phyloP scores from a whole-genome alignment of 2,888 invertebrate genomes.

The Dicycla oo region DNA sequence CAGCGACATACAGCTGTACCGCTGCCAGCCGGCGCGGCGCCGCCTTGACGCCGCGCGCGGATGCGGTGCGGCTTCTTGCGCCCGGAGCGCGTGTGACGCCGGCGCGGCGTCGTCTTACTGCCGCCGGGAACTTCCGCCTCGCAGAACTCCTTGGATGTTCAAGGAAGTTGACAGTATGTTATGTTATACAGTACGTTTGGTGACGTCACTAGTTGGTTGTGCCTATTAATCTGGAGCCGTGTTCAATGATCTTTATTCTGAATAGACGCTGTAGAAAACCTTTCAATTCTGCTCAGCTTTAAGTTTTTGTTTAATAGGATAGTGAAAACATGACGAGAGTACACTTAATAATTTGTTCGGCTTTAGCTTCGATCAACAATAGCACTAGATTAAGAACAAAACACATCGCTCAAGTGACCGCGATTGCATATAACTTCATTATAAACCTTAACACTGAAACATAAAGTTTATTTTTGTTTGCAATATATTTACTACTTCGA shows the following conservation, averaged over 20 bases:
- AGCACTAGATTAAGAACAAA: no score
- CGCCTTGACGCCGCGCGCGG: conserved; percentile 63
- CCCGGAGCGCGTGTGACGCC: conserved; percentile 82
- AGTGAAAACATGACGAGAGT: neutral
- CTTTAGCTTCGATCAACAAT: no score
- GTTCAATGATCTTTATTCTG: neutral
- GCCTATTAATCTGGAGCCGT: neutral
- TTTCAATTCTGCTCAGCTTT: neutral
- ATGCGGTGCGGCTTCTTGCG: conserved; percentile 78
- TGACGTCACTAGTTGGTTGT: neutral
- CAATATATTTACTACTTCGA: no score
- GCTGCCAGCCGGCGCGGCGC: conserved; percentile 29
- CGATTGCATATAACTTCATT: no score
- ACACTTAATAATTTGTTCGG: neutral
- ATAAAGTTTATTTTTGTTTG: no score
- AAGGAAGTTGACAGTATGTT: conserved; percentile 20
- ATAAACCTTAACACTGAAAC: no score
- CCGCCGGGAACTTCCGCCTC: conserved; percentile 22
- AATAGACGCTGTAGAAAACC: neutral
- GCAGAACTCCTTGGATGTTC: conserved; percentile 45
- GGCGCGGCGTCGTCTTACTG: conserved; percentile 71
- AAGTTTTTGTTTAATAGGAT: neutral
- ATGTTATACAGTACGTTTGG: conserved; percentile 16
- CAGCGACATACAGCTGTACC: conserved; percentile 63
- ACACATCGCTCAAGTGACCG: no score